A percentile compares a stretch with the other conserved stretches of the same genome.
These are phyloP conservation scores for Papilio aristodemus DNA, from an alignment of 1,140 invertebrate genomes.

Conservation along the genomic window DNA sequence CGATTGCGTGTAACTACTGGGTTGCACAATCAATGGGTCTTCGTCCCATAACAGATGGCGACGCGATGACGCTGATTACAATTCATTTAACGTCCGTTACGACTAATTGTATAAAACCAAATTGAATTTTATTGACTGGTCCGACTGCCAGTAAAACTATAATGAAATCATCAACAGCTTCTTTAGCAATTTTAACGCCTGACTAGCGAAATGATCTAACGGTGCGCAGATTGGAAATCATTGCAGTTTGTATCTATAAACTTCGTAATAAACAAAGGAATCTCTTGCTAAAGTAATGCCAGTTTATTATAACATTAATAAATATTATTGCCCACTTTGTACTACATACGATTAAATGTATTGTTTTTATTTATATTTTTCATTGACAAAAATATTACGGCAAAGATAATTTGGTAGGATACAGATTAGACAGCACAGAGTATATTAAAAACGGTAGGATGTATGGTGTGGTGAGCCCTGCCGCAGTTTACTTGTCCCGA, in stretches of 20 bases:
- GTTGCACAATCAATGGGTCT: conserved; percentile 44
- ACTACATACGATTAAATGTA: too few relatives aligned
- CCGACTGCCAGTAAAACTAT: conserved; percentile 7
- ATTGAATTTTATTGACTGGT: conserved; percentile 35
- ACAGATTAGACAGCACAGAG: conserved; percentile 2
- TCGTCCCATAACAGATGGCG: conserved; percentile 30
- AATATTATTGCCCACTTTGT: too few relatives aligned
- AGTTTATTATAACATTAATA: too few relatives aligned
- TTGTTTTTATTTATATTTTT: too few relatives aligned
- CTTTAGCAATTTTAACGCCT: conserved; percentile 31
- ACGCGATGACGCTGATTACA: conserved; percentile 25
- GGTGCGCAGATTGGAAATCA: conserved; percentile 5
- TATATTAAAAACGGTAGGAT: conserved; percentile 13
- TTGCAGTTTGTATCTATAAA: background rate
- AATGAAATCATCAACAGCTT: conserved; percentile 34
- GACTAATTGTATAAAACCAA: conserved; percentile 48
- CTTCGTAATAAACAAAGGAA: background rate
- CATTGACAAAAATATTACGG: too few relatives aligned
- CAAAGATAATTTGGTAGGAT: too few relatives aligned
- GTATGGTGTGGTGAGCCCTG: conserved; percentile 12
- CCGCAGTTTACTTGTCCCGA: conserved; percentile 20
- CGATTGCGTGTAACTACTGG: conserved; percentile 55
- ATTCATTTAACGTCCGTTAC: conserved; percentile 44
- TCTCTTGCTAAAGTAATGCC: background rate
- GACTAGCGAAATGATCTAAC: conserved; percentile 8